These are phyloP conservation scores for Pelobates fuscus DNA, from an alignment of 2,113 vertebrate species.

Conservation along the genomic window DNA sequence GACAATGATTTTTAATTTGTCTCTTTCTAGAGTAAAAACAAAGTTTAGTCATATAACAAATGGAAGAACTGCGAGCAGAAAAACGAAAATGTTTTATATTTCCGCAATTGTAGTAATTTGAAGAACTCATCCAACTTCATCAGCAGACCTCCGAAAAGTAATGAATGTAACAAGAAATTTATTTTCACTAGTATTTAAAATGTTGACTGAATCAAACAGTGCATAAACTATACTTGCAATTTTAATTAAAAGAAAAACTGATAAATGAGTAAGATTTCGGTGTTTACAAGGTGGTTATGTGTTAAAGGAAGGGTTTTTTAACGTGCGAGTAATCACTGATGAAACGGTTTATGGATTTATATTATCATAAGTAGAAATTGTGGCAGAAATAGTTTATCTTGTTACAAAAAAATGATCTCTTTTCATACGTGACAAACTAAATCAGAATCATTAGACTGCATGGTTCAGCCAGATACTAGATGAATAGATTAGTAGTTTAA, in stretches of 20 bases:
- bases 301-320: conserved; percentile 53
- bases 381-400: conserved; percentile 59
- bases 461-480: conserved; percentile 10
- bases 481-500: conserved; percentile 32
- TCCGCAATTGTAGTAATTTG: conserved; percentile 48
- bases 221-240: conserved; percentile 59
- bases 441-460: conserved; percentile 43
- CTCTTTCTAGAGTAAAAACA: background rate
- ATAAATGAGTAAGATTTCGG: conserved; percentile 59
- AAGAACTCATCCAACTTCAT: conserved; percentile 56
- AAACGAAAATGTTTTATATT: conserved; percentile 29
- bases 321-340: conserved; percentile 60
- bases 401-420: conserved; percentile 53
- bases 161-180: conserved; percentile 59
- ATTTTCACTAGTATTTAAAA: conserved; percentile 59
- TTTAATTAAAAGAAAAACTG: conserved; percentile 68
- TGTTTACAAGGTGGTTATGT: conserved; percentile 61
- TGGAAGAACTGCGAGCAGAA: background rate
- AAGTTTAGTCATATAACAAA: conserved; percentile 7
- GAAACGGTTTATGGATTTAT: conserved; percentile 60
- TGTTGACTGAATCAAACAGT: conserved; percentile 62
- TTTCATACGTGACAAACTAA: conserved; percentile 51
- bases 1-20: background rate
- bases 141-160: conserved; percentile 58
- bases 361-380: conserved; percentile 61